These are phyloP conservation scores for Aldrovandia affinis DNA, from an alignment of 2,797 vertebrate species.

Conservation along the genomic window DNA sequence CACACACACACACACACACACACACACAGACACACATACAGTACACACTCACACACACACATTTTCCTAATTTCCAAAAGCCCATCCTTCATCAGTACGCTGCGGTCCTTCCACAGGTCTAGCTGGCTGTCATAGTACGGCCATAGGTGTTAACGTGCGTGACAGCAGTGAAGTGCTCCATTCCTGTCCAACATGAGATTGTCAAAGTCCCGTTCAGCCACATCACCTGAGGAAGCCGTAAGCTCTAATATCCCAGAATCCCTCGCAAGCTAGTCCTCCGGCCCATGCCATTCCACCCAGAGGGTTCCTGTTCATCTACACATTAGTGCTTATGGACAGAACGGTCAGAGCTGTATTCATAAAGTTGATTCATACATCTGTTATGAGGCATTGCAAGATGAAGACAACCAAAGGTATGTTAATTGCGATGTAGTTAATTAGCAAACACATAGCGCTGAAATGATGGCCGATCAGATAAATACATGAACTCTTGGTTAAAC, in stretches of 20 bases:
- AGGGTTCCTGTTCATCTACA: background rate
- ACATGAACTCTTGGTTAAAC: background rate
- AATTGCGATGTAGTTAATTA: background rate
- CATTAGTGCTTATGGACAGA: background rate
- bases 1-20: conserved; percentile 14
- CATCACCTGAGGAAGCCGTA: background rate
- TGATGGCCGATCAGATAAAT: no score
- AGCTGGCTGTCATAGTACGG: conserved; percentile 17
- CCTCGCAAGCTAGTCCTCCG: background rate
- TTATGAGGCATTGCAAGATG: background rate
- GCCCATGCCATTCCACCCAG: background rate
- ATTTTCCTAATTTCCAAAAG: conserved; percentile 14
- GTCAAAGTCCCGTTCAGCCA: background rate
- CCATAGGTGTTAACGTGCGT: conserved; percentile 3
- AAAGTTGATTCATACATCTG: background rate
- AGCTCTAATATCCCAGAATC: background rate
- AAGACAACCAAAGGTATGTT: background rate
- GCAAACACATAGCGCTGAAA: background rate
- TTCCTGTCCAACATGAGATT: background rate
- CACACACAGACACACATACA: no score
- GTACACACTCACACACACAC: conserved; percentile 36
- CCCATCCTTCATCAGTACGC: background rate
- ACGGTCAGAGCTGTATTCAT: background rate
- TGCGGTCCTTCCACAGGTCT: conserved; percentile 1
- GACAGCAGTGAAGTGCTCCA: background rate